A percentile compares a stretch with the other conserved stretches of the same genome.
Evolutionary conservation across 2,113 vertebrate genomes (phyloP).

Genomic region (Bostrychus sinensis): DNA sequence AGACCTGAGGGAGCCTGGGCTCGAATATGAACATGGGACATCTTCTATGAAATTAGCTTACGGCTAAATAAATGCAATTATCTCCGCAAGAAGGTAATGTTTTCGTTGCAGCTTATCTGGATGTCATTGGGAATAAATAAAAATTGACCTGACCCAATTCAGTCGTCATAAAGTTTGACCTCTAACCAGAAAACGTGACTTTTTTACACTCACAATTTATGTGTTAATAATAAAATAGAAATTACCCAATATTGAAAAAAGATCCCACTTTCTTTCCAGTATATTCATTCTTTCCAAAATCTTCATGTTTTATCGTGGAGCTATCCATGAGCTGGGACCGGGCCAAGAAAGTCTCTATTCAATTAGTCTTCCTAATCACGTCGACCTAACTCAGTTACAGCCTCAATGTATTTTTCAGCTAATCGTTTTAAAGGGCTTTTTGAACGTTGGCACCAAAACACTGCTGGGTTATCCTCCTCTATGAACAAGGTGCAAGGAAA

Average conservation of each 20-base stretch:
- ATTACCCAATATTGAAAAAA: too few relatives aligned
- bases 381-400: conserved; percentile 35
- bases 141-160: not conserved
- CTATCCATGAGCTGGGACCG: not conserved
- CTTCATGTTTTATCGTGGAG: not conserved
- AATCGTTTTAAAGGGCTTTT: conserved; percentile 29
- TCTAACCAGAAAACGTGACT: not conserved
- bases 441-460: not conserved
- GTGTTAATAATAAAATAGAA: too few relatives aligned
- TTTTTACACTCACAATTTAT: not conserved
- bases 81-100: conserved; percentile 13
- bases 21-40: conserved; percentile 32
- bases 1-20: conserved; percentile 6
- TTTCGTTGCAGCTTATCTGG: not conserved
- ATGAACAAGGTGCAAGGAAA: not conserved
- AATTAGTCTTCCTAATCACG: conserved; percentile 24
- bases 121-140: not conserved
- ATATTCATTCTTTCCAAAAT: too few relatives aligned
- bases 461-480: not conserved
- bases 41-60: conserved; percentile 39
- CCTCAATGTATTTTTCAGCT: conserved; percentile 14
- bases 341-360: conserved; percentile 18
- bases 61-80: conserved; percentile 10
- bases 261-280: too few relatives aligned
- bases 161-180: not conserved